phyloP scores from a whole-genome alignment of 2,888 invertebrate genomes.

The Acronicta aceris region DNA sequence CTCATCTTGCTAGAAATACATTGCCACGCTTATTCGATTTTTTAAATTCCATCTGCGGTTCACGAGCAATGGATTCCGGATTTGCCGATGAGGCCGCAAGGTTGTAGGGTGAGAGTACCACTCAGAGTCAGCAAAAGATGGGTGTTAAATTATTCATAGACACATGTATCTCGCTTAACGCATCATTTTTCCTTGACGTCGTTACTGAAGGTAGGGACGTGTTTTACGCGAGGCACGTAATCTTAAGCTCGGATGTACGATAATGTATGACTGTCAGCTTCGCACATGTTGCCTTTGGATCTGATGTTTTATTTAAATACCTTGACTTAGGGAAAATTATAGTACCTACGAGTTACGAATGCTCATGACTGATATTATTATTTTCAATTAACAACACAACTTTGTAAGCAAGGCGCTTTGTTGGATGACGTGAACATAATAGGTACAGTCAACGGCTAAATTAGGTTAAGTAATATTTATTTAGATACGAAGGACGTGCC shows the following conservation, averaged over 20 bases:
- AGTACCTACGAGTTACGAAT: conserved; percentile 36
- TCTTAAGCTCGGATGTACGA: conserved; percentile 49
- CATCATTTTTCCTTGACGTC: conserved; percentile 60
- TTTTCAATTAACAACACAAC: conserved; percentile 46
- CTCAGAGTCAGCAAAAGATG: conserved; percentile 46
- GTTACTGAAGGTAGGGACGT: conserved; percentile 43
- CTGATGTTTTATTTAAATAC: conserved; percentile 60
- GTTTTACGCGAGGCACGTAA: conserved; percentile 52
- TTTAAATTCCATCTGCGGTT: neutral
- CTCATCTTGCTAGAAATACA: conserved; percentile 11
- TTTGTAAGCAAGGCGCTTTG: conserved; percentile 28
- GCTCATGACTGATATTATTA: conserved; percentile 44
- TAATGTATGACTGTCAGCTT: conserved; percentile 52
- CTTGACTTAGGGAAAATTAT: conserved; percentile 54
- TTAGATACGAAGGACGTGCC: no score
- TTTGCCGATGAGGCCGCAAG: conserved; percentile 11
- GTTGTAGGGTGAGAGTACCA: conserved; percentile 32
- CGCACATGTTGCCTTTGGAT: conserved; percentile 28
- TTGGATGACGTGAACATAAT: conserved; percentile 32
- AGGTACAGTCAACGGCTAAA: neutral
- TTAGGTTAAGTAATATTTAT: neutral
- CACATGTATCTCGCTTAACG: conserved; percentile 64
- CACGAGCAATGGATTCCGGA: conserved; percentile 22
- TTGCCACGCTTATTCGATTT: neutral
- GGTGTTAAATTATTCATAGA: conserved; percentile 65